A percentile compares a stretch with the other conserved stretches of the same genome.
These are phyloP conservation scores for Linnaemya tessellans DNA, from an alignment of 2,888 invertebrate genomes.

Conservation along the genomic window DNA sequence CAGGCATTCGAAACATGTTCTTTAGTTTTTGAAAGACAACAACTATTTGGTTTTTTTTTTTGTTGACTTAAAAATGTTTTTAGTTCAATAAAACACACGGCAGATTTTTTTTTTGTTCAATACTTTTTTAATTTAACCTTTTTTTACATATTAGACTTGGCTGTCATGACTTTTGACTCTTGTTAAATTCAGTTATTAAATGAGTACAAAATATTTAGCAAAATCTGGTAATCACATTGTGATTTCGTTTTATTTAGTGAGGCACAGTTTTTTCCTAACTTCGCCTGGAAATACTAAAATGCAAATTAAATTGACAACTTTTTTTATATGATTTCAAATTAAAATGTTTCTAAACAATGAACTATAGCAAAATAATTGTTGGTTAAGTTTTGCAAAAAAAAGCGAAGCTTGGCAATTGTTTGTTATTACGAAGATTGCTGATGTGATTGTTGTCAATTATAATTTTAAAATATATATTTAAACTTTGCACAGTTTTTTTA, in stretches of 20 bases:
- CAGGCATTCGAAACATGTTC: constrained; percentile 4
- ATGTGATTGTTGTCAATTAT: too few relatives aligned
- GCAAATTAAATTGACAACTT: neutral
- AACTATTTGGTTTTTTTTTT: constrained; percentile 2
- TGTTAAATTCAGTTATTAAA: constrained; percentile 42
- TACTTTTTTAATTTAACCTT: neutral
- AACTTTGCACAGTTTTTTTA: too few relatives aligned
- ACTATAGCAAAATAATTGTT: too few relatives aligned
- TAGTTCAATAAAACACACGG: too few relatives aligned
- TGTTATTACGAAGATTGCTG: too few relatives aligned
- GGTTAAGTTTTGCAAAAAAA: too few relatives aligned
- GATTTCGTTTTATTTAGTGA: neutral
- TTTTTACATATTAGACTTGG: constrained; percentile 12
- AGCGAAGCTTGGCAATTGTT: too few relatives aligned
- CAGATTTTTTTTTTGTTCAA: too few relatives aligned
- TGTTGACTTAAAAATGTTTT: neutral
- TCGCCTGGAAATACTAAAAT: neutral
- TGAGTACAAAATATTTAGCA: neutral
- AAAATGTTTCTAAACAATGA: too few relatives aligned
- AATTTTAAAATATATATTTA: too few relatives aligned
- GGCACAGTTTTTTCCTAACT: neutral
- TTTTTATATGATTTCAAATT: neutral
- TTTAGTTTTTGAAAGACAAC: constrained; percentile 19
- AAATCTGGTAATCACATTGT: constrained; percentile 19
- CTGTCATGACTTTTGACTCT: constrained; percentile 59